phyloP scores from a whole-genome alignment of 2,888 invertebrate genomes.

The Lissonota sp. region DNA sequence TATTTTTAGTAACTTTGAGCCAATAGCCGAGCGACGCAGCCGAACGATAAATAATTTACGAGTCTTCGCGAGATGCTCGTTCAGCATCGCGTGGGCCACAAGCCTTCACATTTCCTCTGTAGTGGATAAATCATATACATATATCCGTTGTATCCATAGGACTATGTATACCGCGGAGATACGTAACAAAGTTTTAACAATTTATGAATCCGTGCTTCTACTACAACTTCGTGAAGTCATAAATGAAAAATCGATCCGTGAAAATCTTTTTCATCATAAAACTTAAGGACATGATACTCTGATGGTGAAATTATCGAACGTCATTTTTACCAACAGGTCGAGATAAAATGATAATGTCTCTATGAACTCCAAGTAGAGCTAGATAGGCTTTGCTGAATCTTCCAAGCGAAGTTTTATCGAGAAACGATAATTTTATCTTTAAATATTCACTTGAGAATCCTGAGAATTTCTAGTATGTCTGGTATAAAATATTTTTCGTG shows the following conservation, averaged over 20 bases:
- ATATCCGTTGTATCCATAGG: not conserved
- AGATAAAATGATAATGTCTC: no score
- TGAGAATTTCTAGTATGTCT: no score
- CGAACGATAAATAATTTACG: constrained; percentile 49
- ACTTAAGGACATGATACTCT: not conserved
- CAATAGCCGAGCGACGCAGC: no score
- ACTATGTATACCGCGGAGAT: not conserved
- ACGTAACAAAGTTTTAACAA: constrained; percentile 5
- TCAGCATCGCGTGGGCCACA: not conserved
- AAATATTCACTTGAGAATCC: no score
- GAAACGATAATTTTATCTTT: no score
- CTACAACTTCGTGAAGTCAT: constrained; percentile 8
- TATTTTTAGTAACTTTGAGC: no score
- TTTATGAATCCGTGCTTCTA: not conserved
- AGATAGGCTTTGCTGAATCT: no score
- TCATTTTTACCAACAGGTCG: not conserved
- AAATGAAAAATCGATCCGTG: constrained; percentile 1
- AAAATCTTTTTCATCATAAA: constrained; percentile 5
- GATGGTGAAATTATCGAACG: not conserved
- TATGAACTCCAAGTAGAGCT: no score
- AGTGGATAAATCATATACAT: constrained; percentile 9
- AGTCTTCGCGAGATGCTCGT: constrained; percentile 8
- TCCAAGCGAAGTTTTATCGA: no score
- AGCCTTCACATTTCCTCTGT: constrained; percentile 13
- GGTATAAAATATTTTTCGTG: no score